Conservation (phyloP, 2,888 invertebrate species). For the Quadroppia sp. region DNA sequence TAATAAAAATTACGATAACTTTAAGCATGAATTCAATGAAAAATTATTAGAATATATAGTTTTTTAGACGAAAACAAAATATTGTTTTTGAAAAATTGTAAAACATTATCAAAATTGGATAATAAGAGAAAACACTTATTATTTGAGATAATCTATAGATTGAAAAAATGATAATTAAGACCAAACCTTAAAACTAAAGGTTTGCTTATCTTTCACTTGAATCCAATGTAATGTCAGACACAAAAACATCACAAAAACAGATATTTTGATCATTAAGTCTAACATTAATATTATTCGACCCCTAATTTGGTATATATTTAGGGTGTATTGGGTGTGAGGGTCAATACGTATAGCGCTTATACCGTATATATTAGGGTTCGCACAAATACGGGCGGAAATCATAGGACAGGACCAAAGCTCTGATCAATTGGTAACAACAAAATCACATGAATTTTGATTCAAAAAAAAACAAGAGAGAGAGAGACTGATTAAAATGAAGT, state of each 20-base stretch:
- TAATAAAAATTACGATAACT: too few species aligned
- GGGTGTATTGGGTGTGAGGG: neutral
- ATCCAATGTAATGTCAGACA: neutral
- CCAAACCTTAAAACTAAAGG: neutral
- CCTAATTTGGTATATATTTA: neutral
- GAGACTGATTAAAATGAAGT: neutral
- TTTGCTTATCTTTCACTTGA: neutral
- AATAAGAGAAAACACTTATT: neutral
- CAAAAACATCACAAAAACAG: neutral
- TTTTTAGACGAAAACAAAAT: too few species aligned
- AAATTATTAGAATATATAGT: too few species aligned
- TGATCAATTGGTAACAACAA: neutral
- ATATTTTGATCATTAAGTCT: neutral
- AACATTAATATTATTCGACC: neutral
- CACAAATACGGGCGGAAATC: constrained; percentile 2
- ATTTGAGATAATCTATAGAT: neutral
- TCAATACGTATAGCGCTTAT: neutral
- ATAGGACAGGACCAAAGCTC: neutral
- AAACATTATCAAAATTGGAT: neutral
- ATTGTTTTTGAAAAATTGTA: neutral
- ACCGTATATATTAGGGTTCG: neutral
- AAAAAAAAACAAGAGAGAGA: neutral
- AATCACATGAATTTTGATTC: neutral
- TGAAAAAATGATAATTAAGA: neutral
- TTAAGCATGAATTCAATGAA: too few species aligned